phyloP scores from a whole-genome alignment of 2,888 invertebrate genomes.

The Lycophotia porphyrea region DNA sequence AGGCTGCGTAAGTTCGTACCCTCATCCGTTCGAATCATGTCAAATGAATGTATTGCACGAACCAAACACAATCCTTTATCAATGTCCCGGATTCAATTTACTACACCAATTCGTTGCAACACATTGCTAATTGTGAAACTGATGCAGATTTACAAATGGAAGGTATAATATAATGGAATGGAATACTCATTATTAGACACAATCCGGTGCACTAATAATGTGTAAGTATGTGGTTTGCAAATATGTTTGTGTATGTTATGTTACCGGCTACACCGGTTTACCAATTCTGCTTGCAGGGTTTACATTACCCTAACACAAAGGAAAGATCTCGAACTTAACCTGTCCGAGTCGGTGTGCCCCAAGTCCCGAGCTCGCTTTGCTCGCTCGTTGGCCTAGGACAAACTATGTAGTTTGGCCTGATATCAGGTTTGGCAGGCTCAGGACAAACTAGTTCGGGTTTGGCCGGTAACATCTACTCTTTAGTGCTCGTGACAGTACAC shows the following conservation, averaged over 20 bases:
- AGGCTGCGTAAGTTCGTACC: background rate
- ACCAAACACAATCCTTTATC: constrained; percentile 27
- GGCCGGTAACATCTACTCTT: too few species aligned
- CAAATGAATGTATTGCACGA: constrained; percentile 26
- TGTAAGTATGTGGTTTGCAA: background rate
- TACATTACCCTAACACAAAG: too few species aligned
- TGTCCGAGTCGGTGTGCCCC: too few species aligned
- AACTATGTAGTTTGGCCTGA: too few species aligned
- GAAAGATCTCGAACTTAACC: too few species aligned
- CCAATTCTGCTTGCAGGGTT: too few species aligned
- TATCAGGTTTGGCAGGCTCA: too few species aligned
- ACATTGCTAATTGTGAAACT: constrained; percentile 10
- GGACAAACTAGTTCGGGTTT: too few species aligned
- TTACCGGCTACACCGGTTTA: too few species aligned
- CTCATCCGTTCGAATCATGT: constrained; percentile 21
- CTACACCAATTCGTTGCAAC: constrained; percentile 10
- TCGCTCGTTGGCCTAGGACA: too few species aligned
- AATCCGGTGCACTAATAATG: background rate
- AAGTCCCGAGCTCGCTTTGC: too few species aligned
- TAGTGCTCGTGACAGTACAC: too few species aligned
- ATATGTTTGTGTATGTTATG: background rate
- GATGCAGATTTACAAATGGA: constrained; percentile 2
- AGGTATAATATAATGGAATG: background rate
- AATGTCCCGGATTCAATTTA: constrained; percentile 27
- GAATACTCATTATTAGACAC: background rate